Evolutionary conservation across 2,113 vertebrate genomes (phyloP).

Genomic region (Ariopsis seemanni): DNA sequence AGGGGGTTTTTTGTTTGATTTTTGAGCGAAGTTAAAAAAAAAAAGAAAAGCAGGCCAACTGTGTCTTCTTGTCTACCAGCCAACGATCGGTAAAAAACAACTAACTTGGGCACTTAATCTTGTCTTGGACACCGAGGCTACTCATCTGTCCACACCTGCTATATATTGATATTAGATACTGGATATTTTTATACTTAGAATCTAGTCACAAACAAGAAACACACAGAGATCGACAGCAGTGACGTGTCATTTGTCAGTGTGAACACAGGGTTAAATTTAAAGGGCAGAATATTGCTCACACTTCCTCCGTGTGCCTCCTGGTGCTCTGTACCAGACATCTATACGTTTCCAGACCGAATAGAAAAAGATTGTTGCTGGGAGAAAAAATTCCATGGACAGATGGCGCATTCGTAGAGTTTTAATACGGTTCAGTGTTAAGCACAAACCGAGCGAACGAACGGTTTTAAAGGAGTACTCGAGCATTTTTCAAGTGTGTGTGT

Average conservation of each 20-base stretch:
- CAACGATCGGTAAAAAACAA: background rate
- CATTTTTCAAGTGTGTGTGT: background rate
- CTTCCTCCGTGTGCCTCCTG: background rate
- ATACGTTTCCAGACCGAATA: background rate
- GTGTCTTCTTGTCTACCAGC: background rate
- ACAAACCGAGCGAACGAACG: background rate
- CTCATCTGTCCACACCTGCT: too few species aligned
- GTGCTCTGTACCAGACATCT: background rate
- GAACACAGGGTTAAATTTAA: background rate
- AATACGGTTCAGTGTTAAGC: background rate
- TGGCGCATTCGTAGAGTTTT: background rate
- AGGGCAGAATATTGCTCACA: background rate
- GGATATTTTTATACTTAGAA: background rate
- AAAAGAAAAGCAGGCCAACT: too few species aligned
- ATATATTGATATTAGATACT: background rate
- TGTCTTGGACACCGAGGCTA: background rate
- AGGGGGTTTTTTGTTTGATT: too few species aligned
- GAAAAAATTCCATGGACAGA: background rate
- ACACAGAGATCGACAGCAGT: background rate
- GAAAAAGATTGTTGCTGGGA: background rate
- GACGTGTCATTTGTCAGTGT: background rate
- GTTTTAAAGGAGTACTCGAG: background rate
- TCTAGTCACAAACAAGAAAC: background rate
- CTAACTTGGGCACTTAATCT: background rate
- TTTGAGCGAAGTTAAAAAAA: too few species aligned